A percentile compares a stretch with the other conserved stretches of the same genome.
Conservation (phyloP, 2,797 vertebrate genomes). For the Parauchenoglanis punctatus region DNA sequence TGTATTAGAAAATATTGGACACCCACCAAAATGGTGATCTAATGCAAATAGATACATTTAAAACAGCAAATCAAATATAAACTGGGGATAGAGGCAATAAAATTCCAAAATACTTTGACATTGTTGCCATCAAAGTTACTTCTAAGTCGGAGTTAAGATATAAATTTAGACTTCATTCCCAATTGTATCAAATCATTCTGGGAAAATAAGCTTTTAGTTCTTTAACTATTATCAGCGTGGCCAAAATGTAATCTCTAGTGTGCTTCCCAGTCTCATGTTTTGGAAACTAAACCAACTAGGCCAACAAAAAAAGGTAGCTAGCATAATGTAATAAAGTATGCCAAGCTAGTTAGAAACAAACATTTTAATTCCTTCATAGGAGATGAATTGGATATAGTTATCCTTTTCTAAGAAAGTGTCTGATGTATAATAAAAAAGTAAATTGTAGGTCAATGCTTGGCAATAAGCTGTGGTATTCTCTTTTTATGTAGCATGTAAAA, state of each 20-base stretch:
- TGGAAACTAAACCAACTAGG: neutral
- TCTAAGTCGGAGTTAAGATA: neutral
- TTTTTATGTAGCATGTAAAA: neutral
- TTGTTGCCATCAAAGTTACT: constrained; percentile 1
- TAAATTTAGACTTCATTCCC: neutral
- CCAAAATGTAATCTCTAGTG: neutral
- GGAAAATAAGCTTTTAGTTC: neutral
- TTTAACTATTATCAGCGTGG: neutral
- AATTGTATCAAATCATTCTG: neutral
- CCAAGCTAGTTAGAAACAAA: neutral
- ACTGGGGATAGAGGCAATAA: constrained; percentile 58
- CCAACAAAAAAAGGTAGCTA: neutral
- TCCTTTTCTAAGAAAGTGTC: neutral
- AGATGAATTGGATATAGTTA: neutral
- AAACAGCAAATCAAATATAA: constrained; percentile 65
- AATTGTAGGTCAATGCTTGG: neutral
- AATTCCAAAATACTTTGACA: constrained; percentile 15
- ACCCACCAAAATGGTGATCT: constrained; percentile 56
- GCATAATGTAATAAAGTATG: neutral
- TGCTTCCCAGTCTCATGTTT: neutral
- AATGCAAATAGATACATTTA: constrained; percentile 48
- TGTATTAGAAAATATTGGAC: constrained; percentile 64
- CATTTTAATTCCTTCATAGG: neutral
- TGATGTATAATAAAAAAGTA: neutral
- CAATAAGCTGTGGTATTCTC: neutral